phyloP scores from a whole-genome alignment of 2,797 vertebrate genomes.

The Euthynnus affinis region DNA sequence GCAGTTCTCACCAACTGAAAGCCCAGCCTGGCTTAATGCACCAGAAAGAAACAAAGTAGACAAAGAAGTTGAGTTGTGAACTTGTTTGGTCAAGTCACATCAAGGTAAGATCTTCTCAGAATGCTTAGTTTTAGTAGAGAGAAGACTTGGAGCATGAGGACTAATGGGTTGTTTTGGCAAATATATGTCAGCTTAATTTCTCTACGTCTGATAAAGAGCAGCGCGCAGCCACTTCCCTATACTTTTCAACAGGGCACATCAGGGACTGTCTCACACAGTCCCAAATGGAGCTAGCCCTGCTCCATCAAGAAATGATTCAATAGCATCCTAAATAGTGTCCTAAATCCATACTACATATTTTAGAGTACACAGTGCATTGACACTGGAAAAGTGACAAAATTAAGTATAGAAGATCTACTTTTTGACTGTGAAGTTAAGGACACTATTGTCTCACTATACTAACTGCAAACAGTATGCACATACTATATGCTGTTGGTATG shows the following conservation, averaged over 20 bases:
- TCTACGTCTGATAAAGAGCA: background rate
- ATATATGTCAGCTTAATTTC: background rate
- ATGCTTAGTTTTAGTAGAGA: background rate
- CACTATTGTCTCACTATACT: background rate
- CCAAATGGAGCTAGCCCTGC: background rate
- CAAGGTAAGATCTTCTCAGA: background rate
- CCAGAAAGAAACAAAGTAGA: background rate
- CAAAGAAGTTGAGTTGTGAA: background rate
- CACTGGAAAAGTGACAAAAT: background rate
- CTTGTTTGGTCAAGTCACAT: background rate
- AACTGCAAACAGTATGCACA: background rate
- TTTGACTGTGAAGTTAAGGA: background rate
- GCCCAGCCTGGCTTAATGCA: background rate
- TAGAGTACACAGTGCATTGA: background rate
- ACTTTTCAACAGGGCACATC: background rate
- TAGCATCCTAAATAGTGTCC: constrained; percentile 16
- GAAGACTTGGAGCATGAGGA: background rate
- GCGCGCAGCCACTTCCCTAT: no score
- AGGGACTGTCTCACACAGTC: background rate
- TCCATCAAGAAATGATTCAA: background rate
- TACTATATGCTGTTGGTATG: background rate
- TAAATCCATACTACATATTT: constrained; percentile 1
- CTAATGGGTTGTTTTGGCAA: background rate
- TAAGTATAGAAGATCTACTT: background rate
- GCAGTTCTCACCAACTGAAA: background rate